Conservation (phyloP, 2,797 vertebrate genomes). For the Oreonectes daqikongensis region DNA sequence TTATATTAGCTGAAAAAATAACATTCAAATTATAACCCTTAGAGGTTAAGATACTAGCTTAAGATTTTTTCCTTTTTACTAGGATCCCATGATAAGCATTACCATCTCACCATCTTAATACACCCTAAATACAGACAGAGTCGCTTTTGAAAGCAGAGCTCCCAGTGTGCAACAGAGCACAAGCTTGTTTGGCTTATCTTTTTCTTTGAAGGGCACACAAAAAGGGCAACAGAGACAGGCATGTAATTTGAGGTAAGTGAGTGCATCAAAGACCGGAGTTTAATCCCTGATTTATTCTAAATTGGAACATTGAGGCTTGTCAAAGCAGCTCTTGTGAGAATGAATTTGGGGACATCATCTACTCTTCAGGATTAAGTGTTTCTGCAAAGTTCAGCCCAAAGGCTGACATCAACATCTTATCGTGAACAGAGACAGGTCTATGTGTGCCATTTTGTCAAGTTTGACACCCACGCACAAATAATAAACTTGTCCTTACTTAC, state of each 20-base stretch:
- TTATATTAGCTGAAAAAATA: neutral
- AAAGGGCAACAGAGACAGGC: conserved; percentile 58
- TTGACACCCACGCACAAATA: neutral
- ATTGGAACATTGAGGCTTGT: conserved; percentile 60
- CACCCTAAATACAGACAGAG: conserved; percentile 46
- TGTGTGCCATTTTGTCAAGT: neutral
- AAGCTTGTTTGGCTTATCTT: conserved; percentile 29
- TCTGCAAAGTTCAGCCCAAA: conserved; percentile 15
- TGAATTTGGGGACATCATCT: conserved; percentile 68
- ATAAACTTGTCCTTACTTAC: neutral
- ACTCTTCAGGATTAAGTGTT: conserved; percentile 35
- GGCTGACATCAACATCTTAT: conserved; percentile 8
- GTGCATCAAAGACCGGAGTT: conserved; percentile 76
- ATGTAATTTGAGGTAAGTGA: conserved; percentile 78
- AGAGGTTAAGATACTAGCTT: neutral
- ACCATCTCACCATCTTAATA: conserved; percentile 54
- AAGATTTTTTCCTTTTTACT: conserved; percentile 10
- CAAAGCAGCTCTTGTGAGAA: conserved; percentile 71
- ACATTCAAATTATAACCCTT: conserved; percentile 3
- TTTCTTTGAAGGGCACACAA: conserved; percentile 60
- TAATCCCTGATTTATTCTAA: conserved; percentile 76
- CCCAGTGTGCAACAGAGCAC: conserved; percentile 23
- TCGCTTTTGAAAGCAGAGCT: conserved; percentile 35
- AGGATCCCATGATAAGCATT: conserved; percentile 13
- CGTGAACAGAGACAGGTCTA: neutral